Percentiles rank a stretch among this genome's conserved stretches.
These are phyloP conservation scores for Brachymystax lenok DNA, from an alignment of 2,797 vertebrate genomes.

Conservation along the genomic window DNA sequence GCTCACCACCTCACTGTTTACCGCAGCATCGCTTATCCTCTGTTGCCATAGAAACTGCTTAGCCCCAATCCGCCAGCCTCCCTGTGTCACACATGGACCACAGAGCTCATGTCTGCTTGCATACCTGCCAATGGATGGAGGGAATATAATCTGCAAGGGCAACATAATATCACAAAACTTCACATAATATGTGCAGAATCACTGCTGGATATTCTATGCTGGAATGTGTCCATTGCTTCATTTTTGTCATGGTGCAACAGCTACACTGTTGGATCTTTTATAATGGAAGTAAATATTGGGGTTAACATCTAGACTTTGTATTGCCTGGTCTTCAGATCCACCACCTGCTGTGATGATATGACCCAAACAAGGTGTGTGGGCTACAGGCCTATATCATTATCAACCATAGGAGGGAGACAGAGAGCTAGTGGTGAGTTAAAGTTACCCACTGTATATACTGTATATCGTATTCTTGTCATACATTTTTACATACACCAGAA, in stretches of 20 bases:
- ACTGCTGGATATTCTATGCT: background rate
- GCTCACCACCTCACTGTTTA: background rate
- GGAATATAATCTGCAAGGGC: background rate
- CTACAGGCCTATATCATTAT: too few species aligned
- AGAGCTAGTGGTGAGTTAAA: too few species aligned
- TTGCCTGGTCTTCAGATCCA: too few species aligned
- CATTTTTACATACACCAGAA: too few species aligned
- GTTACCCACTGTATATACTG: too few species aligned
- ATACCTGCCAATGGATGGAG: background rate
- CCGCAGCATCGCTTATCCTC: background rate
- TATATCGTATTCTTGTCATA: too few species aligned
- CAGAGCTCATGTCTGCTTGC: conserved; percentile 4
- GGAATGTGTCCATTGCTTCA: background rate
- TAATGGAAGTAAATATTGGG: conserved; percentile 2
- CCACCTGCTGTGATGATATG: too few species aligned
- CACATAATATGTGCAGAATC: background rate
- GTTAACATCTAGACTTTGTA: background rate
- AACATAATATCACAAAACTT: background rate
- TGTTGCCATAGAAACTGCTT: conserved; percentile 54
- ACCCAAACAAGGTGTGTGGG: too few species aligned
- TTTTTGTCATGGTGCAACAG: background rate
- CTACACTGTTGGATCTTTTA: background rate
- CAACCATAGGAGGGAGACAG: too few species aligned
- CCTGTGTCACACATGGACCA: conserved; percentile 33
- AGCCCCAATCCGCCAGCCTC: conserved; percentile 24